Base-by-base conservation (phyloP, 2,888 invertebrate species). In the Dryobotodes eremita region DNA sequence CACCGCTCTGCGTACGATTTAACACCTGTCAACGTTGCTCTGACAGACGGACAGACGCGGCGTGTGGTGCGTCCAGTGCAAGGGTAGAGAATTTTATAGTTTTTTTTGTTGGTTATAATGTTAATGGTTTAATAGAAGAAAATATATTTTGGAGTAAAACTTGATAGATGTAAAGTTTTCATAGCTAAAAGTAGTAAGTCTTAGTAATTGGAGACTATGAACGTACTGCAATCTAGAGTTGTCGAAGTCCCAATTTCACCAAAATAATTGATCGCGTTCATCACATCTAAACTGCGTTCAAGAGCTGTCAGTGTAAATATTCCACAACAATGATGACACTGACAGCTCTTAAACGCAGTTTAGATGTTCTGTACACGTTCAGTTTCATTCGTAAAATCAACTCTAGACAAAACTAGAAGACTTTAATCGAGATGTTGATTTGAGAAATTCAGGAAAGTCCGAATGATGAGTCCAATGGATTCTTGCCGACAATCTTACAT, bases 11-110 rank as follows among this genome's bases (percentile, higher is more conserved):
- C 91, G 91, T 90, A 92, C 94, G 93, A 94, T 94, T 94, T 95
- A 95, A 95, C 96, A 96, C 95, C 95, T 95, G 96, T 96, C 96
- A 95, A 94, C 94, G 86, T 90, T 77, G 89, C 88, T 88, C 92
- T 91, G 95, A 94, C 94, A 92, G 94, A 93, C 93, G 77, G 91
- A 91, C 92, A 89, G 92, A 92, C 92, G 90, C 91, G 91, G 91
- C 91, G 90, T 91, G 92, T 87, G 90, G 90, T 88, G 83, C 36
- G 75, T 62, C 66, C 80, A 85, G 88, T 80, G 68, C 84, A 86
- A 86, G 77, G 75, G 71, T 76, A 73, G 42, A 86, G 77, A 59
- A 74, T 68, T 70, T 76, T 74, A 66, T 77, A 55, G 42, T 3
- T 42, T 31, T 73, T 79, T 61, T 74, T 20, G 5, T n/a, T 55